These are phyloP conservation scores for Pycnonotus jocosus DNA, from an alignment of 2,113 vertebrate species.

Conservation along the genomic window DNA sequence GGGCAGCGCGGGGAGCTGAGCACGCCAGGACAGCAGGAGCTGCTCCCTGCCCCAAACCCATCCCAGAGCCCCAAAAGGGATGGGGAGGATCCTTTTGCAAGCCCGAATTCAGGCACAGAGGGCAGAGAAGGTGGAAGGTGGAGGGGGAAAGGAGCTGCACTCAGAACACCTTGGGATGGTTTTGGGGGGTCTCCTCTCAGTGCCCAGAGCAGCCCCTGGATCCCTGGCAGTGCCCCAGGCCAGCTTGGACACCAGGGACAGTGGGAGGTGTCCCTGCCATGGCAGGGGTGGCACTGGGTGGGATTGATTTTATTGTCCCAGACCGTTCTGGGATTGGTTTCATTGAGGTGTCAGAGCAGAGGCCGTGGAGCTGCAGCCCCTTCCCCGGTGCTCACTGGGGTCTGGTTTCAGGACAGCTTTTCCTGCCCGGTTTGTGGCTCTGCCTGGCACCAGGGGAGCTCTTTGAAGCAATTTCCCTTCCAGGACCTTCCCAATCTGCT, in stretches of 20 bases:
- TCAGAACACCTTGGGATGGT: accelerated
- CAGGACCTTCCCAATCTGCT: not conserved
- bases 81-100: not conserved
- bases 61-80: not conserved
- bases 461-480: not conserved
- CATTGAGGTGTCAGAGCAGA: not conserved
- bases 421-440: accelerated
- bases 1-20: not conserved
- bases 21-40: accelerated
- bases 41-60: not conserved
- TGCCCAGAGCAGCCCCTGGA: not conserved
- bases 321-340: accelerated
- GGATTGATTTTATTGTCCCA: too few species aligned
- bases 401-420: not conserved
- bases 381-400: accelerated
- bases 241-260: accelerated
- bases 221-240: not conserved
- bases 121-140: accelerated
- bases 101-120: not conserved
- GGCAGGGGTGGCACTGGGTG: not conserved
- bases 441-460: not conserved
- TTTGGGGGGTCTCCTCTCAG: not conserved
- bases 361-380: accelerated
- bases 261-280: not conserved
- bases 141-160: accelerated